These are phyloP conservation scores for Polia nebulosa DNA, from an alignment of 2,888 invertebrate genomes.

Conservation along the genomic window DNA sequence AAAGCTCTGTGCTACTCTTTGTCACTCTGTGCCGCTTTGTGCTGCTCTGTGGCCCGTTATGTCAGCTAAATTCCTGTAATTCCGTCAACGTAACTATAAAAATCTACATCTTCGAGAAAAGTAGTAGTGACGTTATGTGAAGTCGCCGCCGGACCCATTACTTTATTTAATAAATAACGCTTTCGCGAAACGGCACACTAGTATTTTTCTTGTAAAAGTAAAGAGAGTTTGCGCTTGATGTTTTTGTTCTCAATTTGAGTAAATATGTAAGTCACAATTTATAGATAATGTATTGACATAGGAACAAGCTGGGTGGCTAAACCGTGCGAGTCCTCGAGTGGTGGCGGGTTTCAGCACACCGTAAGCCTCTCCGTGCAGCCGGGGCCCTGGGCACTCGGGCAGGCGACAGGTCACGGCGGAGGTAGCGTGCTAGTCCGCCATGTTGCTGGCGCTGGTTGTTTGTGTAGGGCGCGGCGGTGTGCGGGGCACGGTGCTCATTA, in stretches of 20 bases:
- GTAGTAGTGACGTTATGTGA: too few species aligned
- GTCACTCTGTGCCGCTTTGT: too few species aligned
- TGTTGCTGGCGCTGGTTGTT: neutral
- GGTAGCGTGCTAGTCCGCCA: neutral
- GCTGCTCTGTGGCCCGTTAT: too few species aligned
- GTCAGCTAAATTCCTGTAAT: too few species aligned
- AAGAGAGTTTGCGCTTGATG: neutral
- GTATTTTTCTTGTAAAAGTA: conserved; percentile 15
- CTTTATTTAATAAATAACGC: neutral
- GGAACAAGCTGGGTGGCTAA: neutral
- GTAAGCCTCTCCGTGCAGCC: too few species aligned
- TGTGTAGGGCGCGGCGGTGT: conserved; percentile 7
- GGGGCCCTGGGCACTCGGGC: too few species aligned
- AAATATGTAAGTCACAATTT: conserved; percentile 12
- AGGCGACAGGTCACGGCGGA: neutral
- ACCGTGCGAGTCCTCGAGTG: neutral
- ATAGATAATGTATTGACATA: conserved; percentile 16
- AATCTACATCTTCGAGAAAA: too few species aligned
- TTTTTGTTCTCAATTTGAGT: conserved; percentile 17
- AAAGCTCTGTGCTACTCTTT: too few species aligned
- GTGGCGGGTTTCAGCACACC: neutral
- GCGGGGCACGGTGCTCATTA: conserved; percentile 16
- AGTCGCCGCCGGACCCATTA: neutral
- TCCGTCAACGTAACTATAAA: too few species aligned
- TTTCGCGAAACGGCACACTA: neutral